These are phyloP conservation scores for Cistogaster globosa DNA, from an alignment of 2,888 invertebrate species.

Conservation along the genomic window DNA sequence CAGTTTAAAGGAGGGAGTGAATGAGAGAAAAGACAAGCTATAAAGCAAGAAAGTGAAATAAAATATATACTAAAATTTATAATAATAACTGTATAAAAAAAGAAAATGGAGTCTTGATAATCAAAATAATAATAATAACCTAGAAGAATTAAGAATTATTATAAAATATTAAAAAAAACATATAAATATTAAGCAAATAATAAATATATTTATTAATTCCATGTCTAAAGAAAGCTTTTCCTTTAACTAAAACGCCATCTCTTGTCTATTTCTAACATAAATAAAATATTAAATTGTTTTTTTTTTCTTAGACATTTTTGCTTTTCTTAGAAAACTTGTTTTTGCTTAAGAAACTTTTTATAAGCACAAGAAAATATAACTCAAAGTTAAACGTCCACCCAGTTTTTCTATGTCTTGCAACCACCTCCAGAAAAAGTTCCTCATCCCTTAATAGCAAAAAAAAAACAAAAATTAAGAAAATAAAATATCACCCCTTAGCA, in stretches of 20 bases:
- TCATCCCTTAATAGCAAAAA: slow-evolving; percentile 64
- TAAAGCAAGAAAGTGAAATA: slow-evolving; percentile 22
- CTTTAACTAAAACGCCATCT: slow-evolving; percentile 69
- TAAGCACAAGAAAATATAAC: slow-evolving; percentile 45
- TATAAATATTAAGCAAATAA: background rate
- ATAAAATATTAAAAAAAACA: background rate
- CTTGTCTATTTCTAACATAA: slow-evolving; percentile 35
- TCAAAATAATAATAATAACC: background rate
- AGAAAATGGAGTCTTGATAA: slow-evolving; percentile 59
- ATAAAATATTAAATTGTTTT: background rate
- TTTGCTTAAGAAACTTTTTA: slow-evolving; percentile 64
- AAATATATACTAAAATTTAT: background rate
- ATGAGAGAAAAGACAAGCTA: slow-evolving; percentile 68
- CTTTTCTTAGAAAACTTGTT: slow-evolving; percentile 45
- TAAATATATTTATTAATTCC: background rate
- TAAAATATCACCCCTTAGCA: slow-evolving; percentile 55
- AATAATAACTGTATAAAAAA: slow-evolving; percentile 22
- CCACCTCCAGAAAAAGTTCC: slow-evolving; percentile 70
- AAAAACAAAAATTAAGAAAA: slow-evolving; percentile 4
- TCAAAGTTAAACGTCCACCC: slow-evolving; percentile 43
- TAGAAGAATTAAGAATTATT: background rate
- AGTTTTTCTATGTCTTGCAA: background rate
- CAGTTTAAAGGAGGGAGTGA: background rate
- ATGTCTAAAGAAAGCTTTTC: slow-evolving; percentile 58
- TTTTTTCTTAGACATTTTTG: background rate